phyloP scores from a whole-genome alignment of 2,113 vertebrate species.

The Alethe castanea region DNA sequence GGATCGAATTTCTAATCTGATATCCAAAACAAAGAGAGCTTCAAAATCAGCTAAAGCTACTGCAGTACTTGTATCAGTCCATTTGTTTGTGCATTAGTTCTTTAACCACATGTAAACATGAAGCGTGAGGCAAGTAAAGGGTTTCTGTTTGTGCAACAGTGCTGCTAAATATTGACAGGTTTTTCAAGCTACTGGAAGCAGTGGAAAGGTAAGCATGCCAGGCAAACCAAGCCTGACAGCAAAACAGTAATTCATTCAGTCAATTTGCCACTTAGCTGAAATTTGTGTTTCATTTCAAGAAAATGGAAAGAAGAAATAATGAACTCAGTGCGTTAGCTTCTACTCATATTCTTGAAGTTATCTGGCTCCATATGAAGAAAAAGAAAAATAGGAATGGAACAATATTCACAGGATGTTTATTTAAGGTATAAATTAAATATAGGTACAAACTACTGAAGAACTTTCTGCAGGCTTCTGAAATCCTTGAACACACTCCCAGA shows the following conservation, averaged over 20 bases:
- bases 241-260: background rate
- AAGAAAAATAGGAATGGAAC: background rate
- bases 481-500: background rate
- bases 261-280: background rate
- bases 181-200: background rate
- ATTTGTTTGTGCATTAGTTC: background rate
- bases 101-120: background rate
- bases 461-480: background rate
- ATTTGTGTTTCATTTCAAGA: background rate
- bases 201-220: background rate
- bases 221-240: background rate
- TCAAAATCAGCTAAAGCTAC: background rate
- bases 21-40: background rate
- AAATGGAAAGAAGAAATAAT: background rate
- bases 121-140: background rate
- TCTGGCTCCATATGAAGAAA: background rate
- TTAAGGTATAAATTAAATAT: background rate
- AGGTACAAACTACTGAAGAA: background rate
- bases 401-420: background rate
- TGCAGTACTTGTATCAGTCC: background rate
- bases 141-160: background rate
- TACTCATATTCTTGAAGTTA: background rate
- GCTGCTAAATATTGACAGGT: constrained; percentile 7
- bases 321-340: background rate
- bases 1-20: background rate